A percentile compares a stretch with the other conserved stretches of the same genome.
phyloP scores from a whole-genome alignment of 2,888 invertebrate genomes.

The Lepidochrysops patricia region DNA sequence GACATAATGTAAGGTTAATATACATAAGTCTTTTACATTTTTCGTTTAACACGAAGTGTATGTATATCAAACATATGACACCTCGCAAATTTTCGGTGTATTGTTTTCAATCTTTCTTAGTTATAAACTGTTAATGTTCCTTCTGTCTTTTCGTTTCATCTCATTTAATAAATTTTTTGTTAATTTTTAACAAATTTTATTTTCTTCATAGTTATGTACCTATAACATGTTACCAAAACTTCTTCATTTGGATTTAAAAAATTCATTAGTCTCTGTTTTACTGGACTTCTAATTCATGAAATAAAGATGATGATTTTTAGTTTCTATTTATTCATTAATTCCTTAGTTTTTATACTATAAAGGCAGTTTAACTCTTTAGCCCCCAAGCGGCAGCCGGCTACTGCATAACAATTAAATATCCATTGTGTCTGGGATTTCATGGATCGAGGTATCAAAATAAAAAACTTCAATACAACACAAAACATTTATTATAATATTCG shows the following conservation, averaged over 20 bases:
- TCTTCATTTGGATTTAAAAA: conserved; percentile 48
- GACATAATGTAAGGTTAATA: conserved; percentile 29
- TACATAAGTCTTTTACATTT: conserved; percentile 24
- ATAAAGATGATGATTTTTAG: conserved; percentile 62
- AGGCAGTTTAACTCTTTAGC: no score
- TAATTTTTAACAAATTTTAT: conserved; percentile 17
- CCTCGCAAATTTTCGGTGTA: conserved; percentile 36
- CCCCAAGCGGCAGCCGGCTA: no score
- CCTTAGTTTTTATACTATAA: neutral
- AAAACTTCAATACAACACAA: conserved; percentile 22
- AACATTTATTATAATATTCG: conserved; percentile 31
- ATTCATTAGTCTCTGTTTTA: conserved; percentile 48
- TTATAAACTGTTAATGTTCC: conserved; percentile 29
- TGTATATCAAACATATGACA: conserved; percentile 23
- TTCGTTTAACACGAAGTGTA: conserved; percentile 17
- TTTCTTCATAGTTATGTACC: conserved; percentile 26
- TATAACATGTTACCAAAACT: conserved; percentile 55
- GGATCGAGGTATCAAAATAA: conserved; percentile 13
- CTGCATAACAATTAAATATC: no score
- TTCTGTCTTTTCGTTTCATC: conserved; percentile 7
- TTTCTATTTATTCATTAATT: conserved; percentile 30
- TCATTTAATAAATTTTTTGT: conserved; percentile 18
- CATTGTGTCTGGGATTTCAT: no score
- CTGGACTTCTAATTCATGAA: conserved; percentile 57
- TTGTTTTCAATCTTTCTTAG: conserved; percentile 21